Percentiles rank a stretch among this genome's conserved stretches.
Evolutionary conservation across 23 tunicate genomes (phyloP).

Genomic region (Halocynthia aurantium): DNA sequence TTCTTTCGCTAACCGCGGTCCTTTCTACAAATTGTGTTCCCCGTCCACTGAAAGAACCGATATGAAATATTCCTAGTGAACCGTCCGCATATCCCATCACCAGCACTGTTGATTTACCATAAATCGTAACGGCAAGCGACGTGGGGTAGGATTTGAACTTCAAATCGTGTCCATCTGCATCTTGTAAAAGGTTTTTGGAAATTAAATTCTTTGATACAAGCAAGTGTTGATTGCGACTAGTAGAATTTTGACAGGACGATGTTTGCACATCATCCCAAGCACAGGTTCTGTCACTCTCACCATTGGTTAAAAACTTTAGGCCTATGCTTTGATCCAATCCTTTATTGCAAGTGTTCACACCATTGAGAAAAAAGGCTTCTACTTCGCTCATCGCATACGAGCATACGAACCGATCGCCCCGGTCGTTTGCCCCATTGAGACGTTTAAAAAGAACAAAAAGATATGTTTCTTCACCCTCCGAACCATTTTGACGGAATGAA

Average conservation of each 20-base stretch:
- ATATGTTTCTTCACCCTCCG: background rate
- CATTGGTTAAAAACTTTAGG: background rate
- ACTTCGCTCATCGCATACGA: conserved; percentile 8
- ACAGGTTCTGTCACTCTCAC: background rate
- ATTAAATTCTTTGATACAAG: conserved; percentile 5
- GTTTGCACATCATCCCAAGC: background rate
- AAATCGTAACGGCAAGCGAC: background rate
- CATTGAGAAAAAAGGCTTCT: background rate
- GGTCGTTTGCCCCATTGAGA: background rate
- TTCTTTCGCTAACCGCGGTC: background rate
- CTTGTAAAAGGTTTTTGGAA: conserved; percentile 3
- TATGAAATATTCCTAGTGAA: background rate
- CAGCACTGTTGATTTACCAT: conserved; percentile 1
- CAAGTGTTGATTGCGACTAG: background rate
- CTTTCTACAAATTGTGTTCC: background rate
- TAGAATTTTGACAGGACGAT: background rate
- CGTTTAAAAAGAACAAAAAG: background rate
- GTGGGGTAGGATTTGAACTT: background rate
- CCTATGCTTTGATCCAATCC: background rate
- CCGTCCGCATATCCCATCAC: conserved; percentile 11
- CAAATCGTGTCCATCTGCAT: background rate
- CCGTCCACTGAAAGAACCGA: background rate
- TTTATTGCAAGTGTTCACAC: background rate
- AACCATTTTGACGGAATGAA: background rate
- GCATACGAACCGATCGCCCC: conserved; percentile 6